A percentile compares a stretch with the other conserved stretches of the same genome.
Evolutionary conservation across 2,113 vertebrate genomes (phyloP).

Genomic region (Oreochromis tanganicae): DNA sequence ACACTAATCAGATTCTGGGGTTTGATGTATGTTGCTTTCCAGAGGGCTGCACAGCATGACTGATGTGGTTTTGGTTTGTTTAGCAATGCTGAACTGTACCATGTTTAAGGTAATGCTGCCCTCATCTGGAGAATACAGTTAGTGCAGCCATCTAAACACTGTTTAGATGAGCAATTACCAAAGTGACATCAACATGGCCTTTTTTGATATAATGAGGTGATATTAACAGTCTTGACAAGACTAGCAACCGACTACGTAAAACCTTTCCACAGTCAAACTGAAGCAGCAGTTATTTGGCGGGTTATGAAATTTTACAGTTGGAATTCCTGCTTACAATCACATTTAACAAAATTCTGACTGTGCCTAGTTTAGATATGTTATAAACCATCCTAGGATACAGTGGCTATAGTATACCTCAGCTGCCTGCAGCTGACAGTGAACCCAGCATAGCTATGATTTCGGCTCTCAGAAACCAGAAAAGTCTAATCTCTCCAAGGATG

Average conservation of each 20-base stretch:
- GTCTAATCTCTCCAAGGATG: constrained; percentile 26
- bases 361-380: background rate
- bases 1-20: constrained; percentile 11
- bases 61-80: constrained; percentile 8
- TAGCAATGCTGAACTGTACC: background rate
- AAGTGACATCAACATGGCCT: background rate
- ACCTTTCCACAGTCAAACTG: background rate
- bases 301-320: background rate
- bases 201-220: background rate
- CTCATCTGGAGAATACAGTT: constrained; percentile 18
- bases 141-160: background rate
- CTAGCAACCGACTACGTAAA: background rate
- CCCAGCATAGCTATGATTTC: background rate
- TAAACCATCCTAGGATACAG: background rate
- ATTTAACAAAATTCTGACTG: background rate
- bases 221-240: background rate
- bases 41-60: background rate
- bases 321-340: background rate
- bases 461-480: background rate
- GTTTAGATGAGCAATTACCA: background rate
- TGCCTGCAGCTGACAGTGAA: background rate
- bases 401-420: background rate
- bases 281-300: background rate
- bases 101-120: constrained; percentile 53
- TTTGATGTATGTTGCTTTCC: constrained; percentile 25